Conservation (phyloP, 2,797 vertebrate species). For the Helarctos malayanus region DNA sequence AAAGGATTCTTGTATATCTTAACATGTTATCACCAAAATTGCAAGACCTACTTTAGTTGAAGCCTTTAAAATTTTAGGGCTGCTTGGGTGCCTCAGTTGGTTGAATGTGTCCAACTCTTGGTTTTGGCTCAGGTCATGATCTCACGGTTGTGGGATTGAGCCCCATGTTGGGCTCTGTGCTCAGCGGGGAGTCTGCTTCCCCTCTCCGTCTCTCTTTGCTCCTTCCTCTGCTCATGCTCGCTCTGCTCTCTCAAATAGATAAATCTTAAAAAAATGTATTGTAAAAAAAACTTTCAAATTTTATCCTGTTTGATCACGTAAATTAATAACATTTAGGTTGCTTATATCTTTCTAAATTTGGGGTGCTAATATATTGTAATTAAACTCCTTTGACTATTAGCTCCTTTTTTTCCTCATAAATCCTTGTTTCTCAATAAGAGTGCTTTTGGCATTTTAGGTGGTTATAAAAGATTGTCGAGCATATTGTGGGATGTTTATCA, state of each 20-base stretch:
- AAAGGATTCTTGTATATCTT: not conserved
- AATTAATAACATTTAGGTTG: constrained; percentile 12
- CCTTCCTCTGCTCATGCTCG: not conserved
- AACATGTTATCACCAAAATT: not conserved
- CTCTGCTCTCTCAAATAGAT: not conserved
- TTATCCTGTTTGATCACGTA: constrained; percentile 8
- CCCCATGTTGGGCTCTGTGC: not conserved
- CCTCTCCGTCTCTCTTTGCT: not conserved
- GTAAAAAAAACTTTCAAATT: not conserved
- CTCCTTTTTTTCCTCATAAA: constrained; percentile 19
- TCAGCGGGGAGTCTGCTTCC: not conserved
- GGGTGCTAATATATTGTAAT: not conserved
- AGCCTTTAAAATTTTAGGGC: not conserved
- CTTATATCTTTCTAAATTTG: constrained; percentile 11
- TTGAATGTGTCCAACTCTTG: not conserved
- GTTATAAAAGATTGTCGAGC: not conserved
- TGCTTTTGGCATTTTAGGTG: not conserved
- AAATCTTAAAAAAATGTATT: not conserved
- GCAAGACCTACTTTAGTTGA: not conserved
- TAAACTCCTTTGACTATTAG: not conserved
- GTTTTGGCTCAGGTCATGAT: not conserved
- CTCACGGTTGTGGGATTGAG: not conserved
- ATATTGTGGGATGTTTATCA: not conserved
- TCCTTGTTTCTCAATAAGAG: not conserved
- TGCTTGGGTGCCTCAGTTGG: not conserved